Evolutionary conservation across 2,113 vertebrate genomes (phyloP).

Genomic region (Ameiurus melas): DNA sequence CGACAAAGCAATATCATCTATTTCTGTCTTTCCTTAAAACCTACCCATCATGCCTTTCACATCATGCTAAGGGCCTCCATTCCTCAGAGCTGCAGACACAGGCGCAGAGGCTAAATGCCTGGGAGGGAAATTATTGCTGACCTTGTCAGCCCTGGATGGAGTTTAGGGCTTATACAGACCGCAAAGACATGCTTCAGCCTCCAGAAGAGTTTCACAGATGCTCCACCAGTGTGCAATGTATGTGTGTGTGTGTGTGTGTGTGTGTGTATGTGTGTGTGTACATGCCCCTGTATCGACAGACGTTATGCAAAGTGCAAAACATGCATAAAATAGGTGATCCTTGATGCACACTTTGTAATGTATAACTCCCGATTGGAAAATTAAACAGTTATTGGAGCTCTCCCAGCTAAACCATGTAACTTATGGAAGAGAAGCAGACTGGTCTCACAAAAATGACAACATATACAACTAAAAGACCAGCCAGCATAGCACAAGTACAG

Average conservation of each 20-base stretch:
- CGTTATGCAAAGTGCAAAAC: conserved; percentile 13
- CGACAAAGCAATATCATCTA: neutral
- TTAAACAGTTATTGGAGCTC: conserved; percentile 24
- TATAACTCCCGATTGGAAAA: neutral
- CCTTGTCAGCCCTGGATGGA: conserved; percentile 45
- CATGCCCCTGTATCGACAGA: neutral
- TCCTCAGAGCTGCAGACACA: conserved; percentile 28
- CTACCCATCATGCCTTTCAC: conserved; percentile 39
- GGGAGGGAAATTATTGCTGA: conserved; percentile 48
- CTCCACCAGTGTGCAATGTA: conserved; percentile 6
- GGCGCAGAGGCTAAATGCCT: conserved; percentile 37
- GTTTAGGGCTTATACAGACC: conserved; percentile 38
- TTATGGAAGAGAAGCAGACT: neutral
- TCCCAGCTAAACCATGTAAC: neutral
- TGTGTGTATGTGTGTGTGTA: conserved; percentile 3
- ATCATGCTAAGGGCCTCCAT: conserved; percentile 43
- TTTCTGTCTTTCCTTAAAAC: neutral
- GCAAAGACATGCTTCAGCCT: conserved; percentile 24
- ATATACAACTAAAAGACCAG: neutral
- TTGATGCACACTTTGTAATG: conserved; percentile 36
- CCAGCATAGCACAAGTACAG: neutral
- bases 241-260: conserved; percentile 16
- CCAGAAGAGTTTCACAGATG: conserved; percentile 55
- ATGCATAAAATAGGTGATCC: conserved; percentile 28
- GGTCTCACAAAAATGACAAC: neutral